Conservation (phyloP, 2,888 invertebrate species). For the Euspilapteryx auroguttella region DNA sequence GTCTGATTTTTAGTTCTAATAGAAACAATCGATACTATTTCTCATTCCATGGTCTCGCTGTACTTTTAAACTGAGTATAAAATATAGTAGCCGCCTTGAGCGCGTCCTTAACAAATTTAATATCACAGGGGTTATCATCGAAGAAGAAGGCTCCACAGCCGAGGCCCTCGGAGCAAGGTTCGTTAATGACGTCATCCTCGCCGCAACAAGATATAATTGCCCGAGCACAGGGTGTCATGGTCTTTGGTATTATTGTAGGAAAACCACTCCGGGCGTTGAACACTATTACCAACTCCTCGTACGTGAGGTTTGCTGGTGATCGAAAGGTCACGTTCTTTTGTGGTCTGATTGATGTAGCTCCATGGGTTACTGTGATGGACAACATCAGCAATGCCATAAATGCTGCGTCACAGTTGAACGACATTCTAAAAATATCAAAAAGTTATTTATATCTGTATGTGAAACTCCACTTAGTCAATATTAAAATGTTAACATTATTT, state of each 20-base stretch:
- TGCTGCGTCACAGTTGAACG: too few species aligned
- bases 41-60: too few species aligned
- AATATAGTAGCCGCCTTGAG: constrained; percentile 40
- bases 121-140: constrained; percentile 74
- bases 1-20: too few species aligned
- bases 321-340: constrained; percentile 17
- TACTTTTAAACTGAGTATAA: constrained; percentile 22
- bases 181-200: constrained; percentile 35
- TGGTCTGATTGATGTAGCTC: constrained; percentile 22
- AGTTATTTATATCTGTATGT: too few species aligned
- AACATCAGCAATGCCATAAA: too few species aligned
- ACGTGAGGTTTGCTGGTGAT: constrained; percentile 18
- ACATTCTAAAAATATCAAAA: too few species aligned
- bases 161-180: constrained; percentile 71
- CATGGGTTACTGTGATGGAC: constrained; percentile 11
- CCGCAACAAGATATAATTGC: constrained; percentile 77
- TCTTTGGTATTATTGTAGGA: constrained; percentile 11
- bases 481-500: too few species aligned
- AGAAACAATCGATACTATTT: too few species aligned
- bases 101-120: constrained; percentile 61
- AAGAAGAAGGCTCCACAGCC: constrained; percentile 76
- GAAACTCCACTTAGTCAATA: too few species aligned
- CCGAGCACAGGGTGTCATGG: constrained; percentile 68
- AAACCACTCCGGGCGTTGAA: constrained; percentile 19
- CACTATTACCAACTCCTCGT: constrained; percentile 32